Evolutionary conservation across 2,113 vertebrate genomes (phyloP), one percentile per base, ranked within the genome.

Genomic region (Dicaeum eximium): DNA sequence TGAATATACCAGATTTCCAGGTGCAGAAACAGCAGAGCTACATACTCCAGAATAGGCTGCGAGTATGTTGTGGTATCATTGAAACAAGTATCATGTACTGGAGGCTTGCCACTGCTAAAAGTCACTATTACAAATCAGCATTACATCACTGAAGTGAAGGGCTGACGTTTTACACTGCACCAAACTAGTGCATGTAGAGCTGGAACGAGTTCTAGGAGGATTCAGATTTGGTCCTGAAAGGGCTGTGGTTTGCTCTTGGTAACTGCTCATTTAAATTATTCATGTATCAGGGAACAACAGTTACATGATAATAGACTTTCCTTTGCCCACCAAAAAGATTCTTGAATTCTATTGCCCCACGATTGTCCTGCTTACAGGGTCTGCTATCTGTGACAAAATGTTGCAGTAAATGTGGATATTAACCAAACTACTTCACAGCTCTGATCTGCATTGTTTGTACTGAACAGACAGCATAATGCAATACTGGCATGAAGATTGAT

Each of bases 361-460:
- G 82, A 94, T 40, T 83, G 54, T 70, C 37, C 20, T 58, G 45
- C 58, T 90, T 71, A 61, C 9, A 62, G 35, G 70, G 28, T 45
- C 54, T 87, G 61, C 47, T 56, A 9, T 58, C 66, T 90, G 50
- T 73, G 61, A 64, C 31, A 78, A 80, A 88, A 90, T 23, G 8
- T 85, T 86, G 42, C 37, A 44, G 53, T 74, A 84, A 94, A 82
- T 27, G 18, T 71, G 65, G 74, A 93, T 90, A 38, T 66, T 74
- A 80, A 82, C 56, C 9, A 16, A 69, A 77, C 30, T 88, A 2
- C 44, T 72, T 75, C 62, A 91, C 56, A 95, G 57, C 44, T 78
- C 94, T 90, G 64, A 54, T 90, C 88, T 47, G 81, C 94, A 85
- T 48, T 92, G 11, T 96, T 83, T 95, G 50, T 92, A 90, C 74